Percentiles rank a stretch among this genome's conserved stretches.
phyloP scores from a whole-genome alignment of 2,113 vertebrate species.

The Tupaia tana region DNA sequence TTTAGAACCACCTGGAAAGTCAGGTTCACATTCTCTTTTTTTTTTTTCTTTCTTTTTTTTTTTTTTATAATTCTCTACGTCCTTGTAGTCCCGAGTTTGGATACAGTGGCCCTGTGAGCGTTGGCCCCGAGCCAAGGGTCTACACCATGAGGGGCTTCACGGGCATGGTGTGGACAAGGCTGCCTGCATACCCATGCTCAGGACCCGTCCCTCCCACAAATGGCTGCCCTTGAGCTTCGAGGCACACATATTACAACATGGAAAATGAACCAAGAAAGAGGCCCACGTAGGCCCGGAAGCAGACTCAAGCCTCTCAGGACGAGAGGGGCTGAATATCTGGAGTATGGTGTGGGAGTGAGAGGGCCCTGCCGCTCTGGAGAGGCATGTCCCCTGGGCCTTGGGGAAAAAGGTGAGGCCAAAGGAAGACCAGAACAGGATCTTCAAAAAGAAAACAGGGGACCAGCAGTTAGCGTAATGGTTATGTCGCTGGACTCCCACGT shows the following conservation, averaged over 20 bases:
- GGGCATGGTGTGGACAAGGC: neutral
- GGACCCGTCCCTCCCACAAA: no score
- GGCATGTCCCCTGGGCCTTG: neutral
- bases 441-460: neutral
- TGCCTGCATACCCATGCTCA: neutral
- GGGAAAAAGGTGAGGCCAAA: neutral
- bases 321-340: neutral
- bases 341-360: neutral
- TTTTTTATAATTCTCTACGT: constrained; percentile 15
- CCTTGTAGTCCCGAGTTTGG: neutral
- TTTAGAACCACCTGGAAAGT: constrained; percentile 1
- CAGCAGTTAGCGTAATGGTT: no score
- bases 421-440: neutral
- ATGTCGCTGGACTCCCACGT: no score
- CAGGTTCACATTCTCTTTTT: neutral
- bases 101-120: neutral
- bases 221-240: neutral
- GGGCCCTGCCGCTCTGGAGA: neutral
- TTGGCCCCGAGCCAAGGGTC: neutral
- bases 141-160: neutral
- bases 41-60: no score
- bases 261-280: neutral
- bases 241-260: neutral
- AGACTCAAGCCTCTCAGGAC: neutral
- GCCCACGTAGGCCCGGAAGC: neutral